phyloP scores from a whole-genome alignment of 2,888 invertebrate genomes.

The Sesia bembeciformis region DNA sequence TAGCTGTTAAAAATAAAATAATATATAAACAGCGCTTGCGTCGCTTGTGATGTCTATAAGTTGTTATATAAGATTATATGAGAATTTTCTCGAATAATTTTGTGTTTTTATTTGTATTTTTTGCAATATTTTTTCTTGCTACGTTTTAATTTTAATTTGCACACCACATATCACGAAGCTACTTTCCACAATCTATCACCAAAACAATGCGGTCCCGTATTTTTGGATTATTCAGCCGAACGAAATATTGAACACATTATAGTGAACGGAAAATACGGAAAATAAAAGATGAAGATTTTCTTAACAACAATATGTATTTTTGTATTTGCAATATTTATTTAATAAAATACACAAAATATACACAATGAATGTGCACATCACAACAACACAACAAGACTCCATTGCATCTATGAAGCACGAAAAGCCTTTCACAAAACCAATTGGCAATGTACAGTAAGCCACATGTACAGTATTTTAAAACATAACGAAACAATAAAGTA shows the following conservation, averaged over 20 bases:
- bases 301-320: too few relatives aligned
- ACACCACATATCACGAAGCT: not conserved
- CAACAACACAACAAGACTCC: not conserved
- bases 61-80: slow-evolving; percentile 62
- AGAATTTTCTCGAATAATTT: slow-evolving; percentile 49
- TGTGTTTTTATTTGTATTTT: slow-evolving; percentile 25
- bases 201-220: too few relatives aligned
- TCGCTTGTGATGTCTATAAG: slow-evolving; percentile 51
- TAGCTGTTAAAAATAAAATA: slow-evolving; percentile 6
- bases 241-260: too few relatives aligned
- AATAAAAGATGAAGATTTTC: too few relatives aligned
- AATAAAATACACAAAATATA: too few relatives aligned
- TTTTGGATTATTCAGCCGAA: too few relatives aligned
- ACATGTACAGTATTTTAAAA: slow-evolving; percentile 4
- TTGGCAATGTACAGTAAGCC: slow-evolving; percentile 3
- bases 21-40: slow-evolving; percentile 19
- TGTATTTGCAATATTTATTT: too few relatives aligned
- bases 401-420: not conserved
- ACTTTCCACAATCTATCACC: too few relatives aligned
- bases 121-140: slow-evolving; percentile 5
- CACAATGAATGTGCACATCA: too few relatives aligned
- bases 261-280: too few relatives aligned
- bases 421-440: not conserved
- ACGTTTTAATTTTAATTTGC: slow-evolving; percentile 4
- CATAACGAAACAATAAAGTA: not conserved